Evolutionary conservation across 2,888 invertebrate species (phyloP).

Genomic region (Clusia tigrina): DNA sequence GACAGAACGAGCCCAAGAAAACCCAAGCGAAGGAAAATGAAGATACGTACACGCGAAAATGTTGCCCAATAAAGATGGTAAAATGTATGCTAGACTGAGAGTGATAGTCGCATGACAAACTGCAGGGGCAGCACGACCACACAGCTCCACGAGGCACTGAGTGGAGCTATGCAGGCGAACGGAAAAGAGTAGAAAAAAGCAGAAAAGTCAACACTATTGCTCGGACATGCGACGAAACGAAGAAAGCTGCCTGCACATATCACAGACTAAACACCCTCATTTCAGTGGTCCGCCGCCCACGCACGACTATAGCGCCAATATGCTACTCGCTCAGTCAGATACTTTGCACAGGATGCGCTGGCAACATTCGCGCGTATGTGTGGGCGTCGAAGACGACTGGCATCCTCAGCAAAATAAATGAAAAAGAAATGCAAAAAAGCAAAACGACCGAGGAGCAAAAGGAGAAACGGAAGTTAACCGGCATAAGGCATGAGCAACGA

Average conservation of each 20-base stretch:
- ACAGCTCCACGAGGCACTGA: not conserved
- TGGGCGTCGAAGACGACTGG: not conserved
- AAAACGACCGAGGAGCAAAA: no score
- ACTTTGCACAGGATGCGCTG: no score
- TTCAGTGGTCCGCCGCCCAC: not conserved
- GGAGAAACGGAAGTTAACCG: slow-evolving; percentile 13
- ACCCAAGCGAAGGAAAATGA: no score
- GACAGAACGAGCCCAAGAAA: no score
- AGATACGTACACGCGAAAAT: not conserved
- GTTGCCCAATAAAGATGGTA: no score
- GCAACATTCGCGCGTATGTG: no score
- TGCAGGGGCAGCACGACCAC: no score
- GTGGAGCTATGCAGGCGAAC: not conserved
- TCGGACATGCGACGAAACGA: not conserved
- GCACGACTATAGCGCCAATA: not conserved
- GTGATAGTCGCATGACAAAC: no score
- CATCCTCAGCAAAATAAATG: not conserved
- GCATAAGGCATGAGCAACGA: slow-evolving; percentile 6
- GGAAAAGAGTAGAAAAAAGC: slow-evolving; percentile 15
- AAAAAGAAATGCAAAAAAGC: not conserved
- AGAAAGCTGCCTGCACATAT: not conserved
- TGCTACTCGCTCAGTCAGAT: no score
- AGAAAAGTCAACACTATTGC: not conserved
- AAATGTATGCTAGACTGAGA: no score
- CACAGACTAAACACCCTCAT: no score